Conservation (phyloP, 2,888 invertebrate genomes). For the Brachynemurus nebulosus region DNA sequence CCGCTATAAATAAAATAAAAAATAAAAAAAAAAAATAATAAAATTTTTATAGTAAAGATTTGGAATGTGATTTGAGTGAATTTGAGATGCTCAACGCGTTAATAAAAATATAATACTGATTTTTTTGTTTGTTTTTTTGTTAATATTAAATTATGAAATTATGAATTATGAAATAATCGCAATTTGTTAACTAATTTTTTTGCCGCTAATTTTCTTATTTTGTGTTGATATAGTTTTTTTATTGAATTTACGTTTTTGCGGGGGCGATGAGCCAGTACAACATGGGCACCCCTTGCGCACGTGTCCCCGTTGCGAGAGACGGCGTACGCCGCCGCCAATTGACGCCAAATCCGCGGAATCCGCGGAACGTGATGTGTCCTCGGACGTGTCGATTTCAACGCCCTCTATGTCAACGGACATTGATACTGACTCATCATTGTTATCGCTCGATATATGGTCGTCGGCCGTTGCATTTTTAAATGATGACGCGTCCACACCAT, state of each 20-base stretch:
- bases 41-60: too few species aligned
- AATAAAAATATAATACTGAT: too few species aligned
- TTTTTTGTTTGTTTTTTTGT: too few species aligned
- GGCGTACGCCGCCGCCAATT: not conserved
- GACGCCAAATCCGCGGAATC: not conserved
- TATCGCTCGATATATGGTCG: not conserved
- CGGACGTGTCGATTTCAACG: not conserved
- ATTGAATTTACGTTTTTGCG: slow-evolving; percentile 22
- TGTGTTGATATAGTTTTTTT: not conserved
- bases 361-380: not conserved
- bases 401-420: not conserved
- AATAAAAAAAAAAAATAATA: too few species aligned
- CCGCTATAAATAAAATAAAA: too few species aligned
- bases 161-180: too few species aligned
- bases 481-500: slow-evolving; percentile 1
- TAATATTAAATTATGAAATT: too few species aligned
- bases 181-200: slow-evolving; percentile 2
- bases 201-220: not conserved
- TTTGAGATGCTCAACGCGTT: too few species aligned
- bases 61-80: too few species aligned
- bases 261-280: slow-evolving; percentile 4
- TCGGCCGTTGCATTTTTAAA: not conserved
- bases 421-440: not conserved
- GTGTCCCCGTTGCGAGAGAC: slow-evolving; percentile 5
- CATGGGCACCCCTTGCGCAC: slow-evolving; percentile 6